phyloP scores from a whole-genome alignment of 2,797 vertebrate genomes.

The Acomys russatus region DNA sequence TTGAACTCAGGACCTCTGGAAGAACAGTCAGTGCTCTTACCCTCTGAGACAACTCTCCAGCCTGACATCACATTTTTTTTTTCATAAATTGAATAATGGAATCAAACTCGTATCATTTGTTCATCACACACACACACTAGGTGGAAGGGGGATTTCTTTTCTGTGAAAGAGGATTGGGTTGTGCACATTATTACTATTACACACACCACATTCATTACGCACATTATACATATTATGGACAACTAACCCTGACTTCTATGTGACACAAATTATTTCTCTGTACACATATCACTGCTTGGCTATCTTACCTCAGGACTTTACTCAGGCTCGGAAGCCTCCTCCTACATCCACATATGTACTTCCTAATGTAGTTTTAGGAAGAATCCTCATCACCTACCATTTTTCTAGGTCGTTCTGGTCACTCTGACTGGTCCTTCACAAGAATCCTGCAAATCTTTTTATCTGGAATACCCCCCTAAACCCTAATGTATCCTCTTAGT shows the following conservation, averaged over 20 bases:
- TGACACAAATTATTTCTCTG: neutral
- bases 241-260: neutral
- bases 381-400: neutral
- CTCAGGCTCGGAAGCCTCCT: neutral
- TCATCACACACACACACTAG: neutral
- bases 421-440: neutral
- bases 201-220: too few species aligned
- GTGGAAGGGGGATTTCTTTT: neutral
- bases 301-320: neutral
- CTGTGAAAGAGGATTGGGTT: neutral
- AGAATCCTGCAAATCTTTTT: conserved; percentile 2
- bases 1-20: neutral
- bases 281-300: neutral
- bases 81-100: conserved; percentile 7
- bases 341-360: neutral
- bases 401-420: neutral
- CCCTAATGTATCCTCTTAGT: neutral
- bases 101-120: conserved; percentile 27
- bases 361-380: neutral
- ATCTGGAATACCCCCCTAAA: neutral
- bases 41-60: too few species aligned
- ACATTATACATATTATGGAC: neutral
- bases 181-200: too few species aligned
- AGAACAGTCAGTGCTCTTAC: too few species aligned
- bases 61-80: neutral